These are phyloP conservation scores for Melanerpes formicivorus DNA, from an alignment of 2,113 vertebrate genomes.

Conservation along the genomic window DNA sequence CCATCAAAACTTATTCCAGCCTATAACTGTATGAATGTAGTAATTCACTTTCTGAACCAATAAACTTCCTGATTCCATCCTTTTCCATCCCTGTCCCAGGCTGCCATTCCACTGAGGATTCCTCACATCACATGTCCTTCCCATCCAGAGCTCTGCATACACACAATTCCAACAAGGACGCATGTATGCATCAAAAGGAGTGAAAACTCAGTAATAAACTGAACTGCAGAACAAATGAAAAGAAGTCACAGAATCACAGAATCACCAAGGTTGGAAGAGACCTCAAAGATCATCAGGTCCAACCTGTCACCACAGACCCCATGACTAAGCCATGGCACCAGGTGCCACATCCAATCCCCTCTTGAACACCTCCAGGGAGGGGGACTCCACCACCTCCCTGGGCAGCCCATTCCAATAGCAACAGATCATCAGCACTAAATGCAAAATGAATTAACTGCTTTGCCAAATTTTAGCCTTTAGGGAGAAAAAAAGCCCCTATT, in stretches of 20 bases:
- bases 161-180: background rate
- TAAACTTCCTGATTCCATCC: rapidly evolving
- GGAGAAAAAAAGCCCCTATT: background rate
- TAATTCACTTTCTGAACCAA: background rate
- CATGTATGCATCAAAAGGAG: background rate
- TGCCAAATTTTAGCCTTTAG: background rate
- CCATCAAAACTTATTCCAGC: background rate
- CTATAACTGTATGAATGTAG: background rate
- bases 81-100: background rate
- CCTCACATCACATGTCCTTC: background rate
- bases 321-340: too few relatives aligned
- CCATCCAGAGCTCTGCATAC: rapidly evolving
- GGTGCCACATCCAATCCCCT: too few relatives aligned
- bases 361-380: too few relatives aligned
- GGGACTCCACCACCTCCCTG: too few relatives aligned
- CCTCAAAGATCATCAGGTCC: too few relatives aligned
- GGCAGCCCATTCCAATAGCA: too few relatives aligned
- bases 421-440: background rate
- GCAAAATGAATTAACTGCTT: background rate
- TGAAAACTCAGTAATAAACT: background rate
- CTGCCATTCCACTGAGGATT: background rate
- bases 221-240: background rate
- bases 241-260: background rate
- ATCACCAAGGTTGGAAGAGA: too few relatives aligned
- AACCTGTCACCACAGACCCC: too few relatives aligned